Evolutionary conservation across 2,113 vertebrate species (phyloP).

Genomic region (Kryptolebias marmoratus): DNA sequence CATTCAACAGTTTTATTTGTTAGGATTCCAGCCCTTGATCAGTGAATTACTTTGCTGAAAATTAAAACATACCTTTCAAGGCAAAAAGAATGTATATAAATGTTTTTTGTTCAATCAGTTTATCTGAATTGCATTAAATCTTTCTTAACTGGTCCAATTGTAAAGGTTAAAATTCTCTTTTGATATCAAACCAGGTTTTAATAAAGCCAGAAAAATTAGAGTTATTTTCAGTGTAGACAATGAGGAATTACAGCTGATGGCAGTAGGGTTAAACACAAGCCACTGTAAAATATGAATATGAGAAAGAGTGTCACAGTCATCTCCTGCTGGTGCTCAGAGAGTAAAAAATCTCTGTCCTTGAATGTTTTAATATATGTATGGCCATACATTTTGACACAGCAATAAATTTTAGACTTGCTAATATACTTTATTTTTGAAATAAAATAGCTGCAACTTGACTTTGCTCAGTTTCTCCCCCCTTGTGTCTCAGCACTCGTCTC

Average conservation of each 20-base stretch:
- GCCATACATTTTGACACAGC: conserved; percentile 4
- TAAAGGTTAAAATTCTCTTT: background rate
- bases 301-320: background rate
- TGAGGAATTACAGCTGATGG: background rate
- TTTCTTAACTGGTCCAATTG: too few relatives aligned
- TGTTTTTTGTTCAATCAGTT: too few relatives aligned
- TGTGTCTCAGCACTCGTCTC: conserved; percentile 4
- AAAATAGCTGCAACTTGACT: conserved; percentile 32
- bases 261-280: background rate
- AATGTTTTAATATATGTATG: conserved; percentile 14
- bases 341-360: background rate
- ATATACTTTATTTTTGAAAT: conserved; percentile 52
- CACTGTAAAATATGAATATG: background rate
- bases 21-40: too few relatives aligned
- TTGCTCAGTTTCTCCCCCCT: conserved; percentile 8
- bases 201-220: background rate
- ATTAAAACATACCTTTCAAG: too few relatives aligned
- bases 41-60: too few relatives aligned
- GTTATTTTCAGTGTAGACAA: background rate
- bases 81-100: too few relatives aligned
- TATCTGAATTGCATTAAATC: background rate
- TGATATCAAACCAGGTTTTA: background rate
- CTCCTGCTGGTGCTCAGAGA: background rate
- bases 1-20: too few relatives aligned
- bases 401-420: conserved; percentile 28